phyloP scores from a whole-genome alignment of 2,797 vertebrate genomes.

The Botia almorhae region DNA sequence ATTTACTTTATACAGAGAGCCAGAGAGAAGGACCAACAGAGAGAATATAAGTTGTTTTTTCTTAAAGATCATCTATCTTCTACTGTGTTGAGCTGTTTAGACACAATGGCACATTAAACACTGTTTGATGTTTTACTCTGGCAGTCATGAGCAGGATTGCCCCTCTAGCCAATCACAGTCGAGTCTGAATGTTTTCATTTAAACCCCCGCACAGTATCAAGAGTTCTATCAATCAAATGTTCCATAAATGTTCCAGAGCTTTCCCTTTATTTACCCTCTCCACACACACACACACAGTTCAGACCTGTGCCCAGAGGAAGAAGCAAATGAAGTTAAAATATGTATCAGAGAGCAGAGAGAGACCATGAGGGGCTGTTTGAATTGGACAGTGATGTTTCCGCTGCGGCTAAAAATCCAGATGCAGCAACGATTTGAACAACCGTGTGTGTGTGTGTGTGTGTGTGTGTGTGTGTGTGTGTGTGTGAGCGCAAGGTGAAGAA shows the following conservation, averaged over 20 bases:
- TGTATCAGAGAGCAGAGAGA: constrained; percentile 69
- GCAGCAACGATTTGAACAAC: constrained; percentile 72
- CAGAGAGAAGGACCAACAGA: neutral
- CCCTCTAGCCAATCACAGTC: constrained; percentile 49
- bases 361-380: constrained; percentile 83
- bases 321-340: constrained; percentile 72
- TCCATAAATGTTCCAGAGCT: constrained; percentile 49
- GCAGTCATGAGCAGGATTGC: constrained; percentile 38
- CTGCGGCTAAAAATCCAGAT: constrained; percentile 75
- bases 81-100: constrained; percentile 35
- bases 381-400: constrained; percentile 80
- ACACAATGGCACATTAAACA: constrained; percentile 21
- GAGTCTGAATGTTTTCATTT: constrained; percentile 64
- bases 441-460: constrained; percentile 4
- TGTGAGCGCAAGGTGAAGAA: too few relatives aligned
- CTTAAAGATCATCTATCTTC: constrained; percentile 1
- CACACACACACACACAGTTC: too few relatives aligned
- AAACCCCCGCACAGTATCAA: constrained; percentile 62
- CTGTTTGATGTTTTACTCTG: constrained; percentile 37
- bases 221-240: constrained; percentile 61
- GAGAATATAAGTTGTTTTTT: constrained; percentile 18
- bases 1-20: constrained; percentile 69
- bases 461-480: neutral
- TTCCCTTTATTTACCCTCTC: constrained; percentile 27
- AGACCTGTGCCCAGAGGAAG: constrained; percentile 67